Evolutionary conservation across 2,113 vertebrate genomes (phyloP).

Genomic region (Chloroceryle aenea): DNA sequence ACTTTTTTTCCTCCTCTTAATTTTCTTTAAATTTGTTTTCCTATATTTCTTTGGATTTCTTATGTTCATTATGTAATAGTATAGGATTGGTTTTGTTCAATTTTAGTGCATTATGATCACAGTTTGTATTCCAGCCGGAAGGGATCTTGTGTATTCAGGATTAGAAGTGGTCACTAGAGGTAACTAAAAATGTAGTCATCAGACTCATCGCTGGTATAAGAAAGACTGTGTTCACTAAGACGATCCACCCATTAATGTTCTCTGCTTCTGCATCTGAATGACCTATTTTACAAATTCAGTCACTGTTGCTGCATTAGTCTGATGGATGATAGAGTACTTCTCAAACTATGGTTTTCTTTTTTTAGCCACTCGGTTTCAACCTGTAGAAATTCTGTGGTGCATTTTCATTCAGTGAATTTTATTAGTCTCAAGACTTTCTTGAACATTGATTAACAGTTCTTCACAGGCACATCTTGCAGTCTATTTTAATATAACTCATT

Average conservation of each 20-base stretch:
- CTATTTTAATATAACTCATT: not conserved
- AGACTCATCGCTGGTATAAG: not conserved
- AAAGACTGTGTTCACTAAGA: not conserved
- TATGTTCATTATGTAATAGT: not conserved
- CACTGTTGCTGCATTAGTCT: not conserved
- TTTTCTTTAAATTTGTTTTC: not conserved
- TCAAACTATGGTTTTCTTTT: not conserved
- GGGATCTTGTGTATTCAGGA: not conserved
- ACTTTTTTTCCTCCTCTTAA: not conserved
- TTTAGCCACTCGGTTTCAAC: not conserved
- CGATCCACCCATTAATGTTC: not conserved
- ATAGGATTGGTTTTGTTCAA: not conserved
- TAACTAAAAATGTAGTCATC: not conserved
- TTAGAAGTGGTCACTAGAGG: not conserved
- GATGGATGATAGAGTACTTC: not conserved
- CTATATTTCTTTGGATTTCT: not conserved
- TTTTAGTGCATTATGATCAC: not conserved
- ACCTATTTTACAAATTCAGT: not conserved
- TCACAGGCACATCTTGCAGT: not conserved
- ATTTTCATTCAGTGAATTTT: not conserved
- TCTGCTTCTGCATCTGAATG: not conserved
- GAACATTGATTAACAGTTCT: not conserved
- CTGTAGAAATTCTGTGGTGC: not conserved
- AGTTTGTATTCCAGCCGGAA: not conserved
- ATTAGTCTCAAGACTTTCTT: not conserved